A percentile compares a stretch with the other conserved stretches of the same genome.
Conservation (phyloP, 2,888 invertebrate species). For the Pristionchus exspectatus region DNA sequence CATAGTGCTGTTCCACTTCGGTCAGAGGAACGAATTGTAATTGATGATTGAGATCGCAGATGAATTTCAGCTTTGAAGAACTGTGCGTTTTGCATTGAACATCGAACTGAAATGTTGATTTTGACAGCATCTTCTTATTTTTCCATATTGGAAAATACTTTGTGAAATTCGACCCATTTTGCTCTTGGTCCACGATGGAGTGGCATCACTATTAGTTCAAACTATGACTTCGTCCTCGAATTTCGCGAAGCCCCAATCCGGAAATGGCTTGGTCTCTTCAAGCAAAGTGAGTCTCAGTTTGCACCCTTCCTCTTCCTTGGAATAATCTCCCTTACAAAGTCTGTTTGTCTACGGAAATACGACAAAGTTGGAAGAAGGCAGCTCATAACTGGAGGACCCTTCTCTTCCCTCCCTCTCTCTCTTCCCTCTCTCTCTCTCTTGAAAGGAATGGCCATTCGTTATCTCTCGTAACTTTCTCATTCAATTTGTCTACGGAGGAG, state of each 20-base stretch:
- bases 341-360: background rate
- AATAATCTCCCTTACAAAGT: background rate
- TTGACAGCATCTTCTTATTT: background rate
- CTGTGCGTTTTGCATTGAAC: background rate
- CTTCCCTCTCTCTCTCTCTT: background rate
- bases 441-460: background rate
- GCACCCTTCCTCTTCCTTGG: background rate
- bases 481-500: background rate
- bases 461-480: conserved; percentile 1
- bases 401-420: no score
- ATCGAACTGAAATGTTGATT: conserved; percentile 25
- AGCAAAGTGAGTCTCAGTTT: background rate
- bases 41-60: conserved; percentile 74
- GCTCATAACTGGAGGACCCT: background rate
- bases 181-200: background rate
- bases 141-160: background rate
- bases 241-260: conserved; percentile 7
- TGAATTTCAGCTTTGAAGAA: conserved; percentile 64
- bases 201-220: background rate
- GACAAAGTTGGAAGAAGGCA: background rate
- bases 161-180: background rate
- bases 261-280: background rate
- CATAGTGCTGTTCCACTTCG: conserved; percentile 65
- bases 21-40: conserved; percentile 65
- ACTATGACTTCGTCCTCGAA: background rate